Base-by-base conservation (phyloP, 2,888 invertebrate species). In the Argyra leucocephala region DNA sequence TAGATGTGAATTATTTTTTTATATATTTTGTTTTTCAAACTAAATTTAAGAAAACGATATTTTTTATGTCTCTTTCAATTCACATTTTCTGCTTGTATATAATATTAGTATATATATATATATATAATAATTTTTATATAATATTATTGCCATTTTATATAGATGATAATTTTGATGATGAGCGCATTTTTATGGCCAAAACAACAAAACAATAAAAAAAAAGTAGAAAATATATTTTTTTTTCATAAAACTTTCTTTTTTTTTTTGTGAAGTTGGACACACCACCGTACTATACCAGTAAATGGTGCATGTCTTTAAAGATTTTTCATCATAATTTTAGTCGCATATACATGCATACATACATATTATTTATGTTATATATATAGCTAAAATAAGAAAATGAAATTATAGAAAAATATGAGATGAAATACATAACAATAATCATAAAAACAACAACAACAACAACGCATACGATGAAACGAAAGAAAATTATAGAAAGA, bases 111-210 rank as follows among this genome's bases (percentile, higher is more conserved):
- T 31, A 31, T 31, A 10, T 48, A 18, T 48, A 12, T 48, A 48
- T 31, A 31, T 10, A 7, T 31, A 31, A 31, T 31, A 10, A 5
- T 37, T 3, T 37, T 37, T 10, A 9, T 37, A 12, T 48, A 48
- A 18, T 48, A 48, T 48, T 15, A 48, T 12, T 31, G 31, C 48
- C 18, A 48, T 48, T 26, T 48, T 48, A 48, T 48, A 48, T 48
- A 5, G 18, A 18, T 2, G n/a, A 48, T 31, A 31, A 31, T 48
- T 48, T 48, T 48, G 48, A 48, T 48, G 48, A 48, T 48, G 48
- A 48, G 48, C 48, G 48, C 15, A 48, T 48, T 48, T 48, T 48
- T 48, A 48, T 48, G 18, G 48, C 48, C 48, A n/a, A 48, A 48
- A 48, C n/a, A 48, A 31, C 3, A 31, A 31, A 6, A 31, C n/a